A percentile compares a stretch with the other conserved stretches of the same genome.
phyloP scores from a whole-genome alignment of 1,140 invertebrate species.

The Hypothenemus hampei region DNA sequence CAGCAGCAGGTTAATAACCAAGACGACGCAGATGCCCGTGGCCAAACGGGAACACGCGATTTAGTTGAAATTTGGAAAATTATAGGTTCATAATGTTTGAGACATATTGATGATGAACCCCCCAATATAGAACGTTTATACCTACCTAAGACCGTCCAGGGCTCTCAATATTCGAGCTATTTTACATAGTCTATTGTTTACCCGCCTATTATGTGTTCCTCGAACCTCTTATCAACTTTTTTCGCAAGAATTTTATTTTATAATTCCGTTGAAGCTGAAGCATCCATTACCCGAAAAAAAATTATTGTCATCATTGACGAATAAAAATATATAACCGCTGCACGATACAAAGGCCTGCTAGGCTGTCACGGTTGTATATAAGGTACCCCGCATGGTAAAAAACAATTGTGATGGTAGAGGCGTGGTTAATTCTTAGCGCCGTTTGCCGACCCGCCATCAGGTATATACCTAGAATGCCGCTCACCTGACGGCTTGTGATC shows the following conservation, averaged over 20 bases:
- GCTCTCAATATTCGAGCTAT: slow-evolving; percentile 23
- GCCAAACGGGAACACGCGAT: slow-evolving; percentile 28
- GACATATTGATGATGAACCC: slow-evolving; percentile 29
- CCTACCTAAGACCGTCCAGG: slow-evolving; percentile 14
- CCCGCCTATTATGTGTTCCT: slow-evolving; percentile 7
- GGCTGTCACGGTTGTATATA: slow-evolving; percentile 18
- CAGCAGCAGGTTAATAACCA: slow-evolving; percentile 27
- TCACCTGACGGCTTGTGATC: slow-evolving; percentile 39
- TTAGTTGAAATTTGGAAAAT: slow-evolving; percentile 30
- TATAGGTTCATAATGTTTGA: slow-evolving; percentile 27
- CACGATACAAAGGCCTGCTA: no score
- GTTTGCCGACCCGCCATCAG: slow-evolving; percentile 31
- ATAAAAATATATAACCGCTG: no score
- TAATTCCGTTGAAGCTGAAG: no score
- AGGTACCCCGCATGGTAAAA: slow-evolving; percentile 29
- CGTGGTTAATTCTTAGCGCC: slow-evolving; percentile 37
- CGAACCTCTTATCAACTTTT: slow-evolving; percentile 9
- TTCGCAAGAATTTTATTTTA: no score
- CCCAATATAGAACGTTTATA: slow-evolving; percentile 24
- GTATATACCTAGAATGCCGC: slow-evolving; percentile 34
- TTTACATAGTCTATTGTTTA: slow-evolving; percentile 14
- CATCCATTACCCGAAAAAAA: no score
- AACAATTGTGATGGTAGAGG: slow-evolving; percentile 34
- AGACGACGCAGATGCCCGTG: slow-evolving; percentile 23
- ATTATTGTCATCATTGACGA: no score